These are phyloP conservation scores for Perdix hodgsoniae DNA, from an alignment of 2,797 vertebrate species.

Conservation along the genomic window DNA sequence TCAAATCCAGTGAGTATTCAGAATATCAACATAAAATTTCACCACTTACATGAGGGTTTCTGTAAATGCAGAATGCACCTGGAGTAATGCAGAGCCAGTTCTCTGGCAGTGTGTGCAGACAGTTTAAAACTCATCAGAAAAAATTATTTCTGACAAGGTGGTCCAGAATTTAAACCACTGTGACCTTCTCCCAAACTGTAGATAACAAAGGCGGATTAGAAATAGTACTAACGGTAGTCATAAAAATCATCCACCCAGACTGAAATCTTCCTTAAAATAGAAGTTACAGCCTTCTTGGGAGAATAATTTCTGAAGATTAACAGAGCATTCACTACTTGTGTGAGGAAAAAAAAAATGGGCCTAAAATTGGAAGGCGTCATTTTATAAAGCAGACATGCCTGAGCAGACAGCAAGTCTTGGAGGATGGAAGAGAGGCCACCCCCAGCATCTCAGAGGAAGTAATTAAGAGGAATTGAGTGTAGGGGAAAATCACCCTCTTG, in stretches of 20 bases:
- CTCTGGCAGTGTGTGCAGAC: not conserved
- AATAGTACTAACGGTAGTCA: not conserved
- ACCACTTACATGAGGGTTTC: not conserved
- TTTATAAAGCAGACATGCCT: slow-evolving; percentile 1
- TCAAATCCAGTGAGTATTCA: fast-evolving
- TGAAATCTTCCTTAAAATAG: slow-evolving; percentile 66
- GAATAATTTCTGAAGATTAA: slow-evolving; percentile 67
- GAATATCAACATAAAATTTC: slow-evolving; percentile 3
- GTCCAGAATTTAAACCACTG: slow-evolving; percentile 39
- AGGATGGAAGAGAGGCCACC: not conserved
- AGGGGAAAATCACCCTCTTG: not conserved
- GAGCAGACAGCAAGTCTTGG: not conserved
- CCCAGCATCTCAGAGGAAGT: slow-evolving; percentile 42
- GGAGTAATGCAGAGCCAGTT: not conserved
- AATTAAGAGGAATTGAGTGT: slow-evolving; percentile 20
- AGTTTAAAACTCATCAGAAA: slow-evolving; percentile 28
- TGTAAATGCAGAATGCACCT: not conserved
- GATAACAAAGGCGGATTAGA: slow-evolving; percentile 65
- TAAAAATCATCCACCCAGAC: slow-evolving; percentile 60
- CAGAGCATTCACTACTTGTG: slow-evolving; percentile 40
- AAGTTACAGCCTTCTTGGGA: slow-evolving; percentile 68
- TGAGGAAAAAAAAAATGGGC: slow-evolving; percentile 4
- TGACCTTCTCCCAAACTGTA: slow-evolving; percentile 66
- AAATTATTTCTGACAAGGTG: slow-evolving; percentile 30
- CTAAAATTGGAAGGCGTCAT: slow-evolving; percentile 47